Percentiles rank a stretch among this genome's conserved stretches.
Conservation (phyloP, 2,888 invertebrate species). For the Leistus spinibarbis region DNA sequence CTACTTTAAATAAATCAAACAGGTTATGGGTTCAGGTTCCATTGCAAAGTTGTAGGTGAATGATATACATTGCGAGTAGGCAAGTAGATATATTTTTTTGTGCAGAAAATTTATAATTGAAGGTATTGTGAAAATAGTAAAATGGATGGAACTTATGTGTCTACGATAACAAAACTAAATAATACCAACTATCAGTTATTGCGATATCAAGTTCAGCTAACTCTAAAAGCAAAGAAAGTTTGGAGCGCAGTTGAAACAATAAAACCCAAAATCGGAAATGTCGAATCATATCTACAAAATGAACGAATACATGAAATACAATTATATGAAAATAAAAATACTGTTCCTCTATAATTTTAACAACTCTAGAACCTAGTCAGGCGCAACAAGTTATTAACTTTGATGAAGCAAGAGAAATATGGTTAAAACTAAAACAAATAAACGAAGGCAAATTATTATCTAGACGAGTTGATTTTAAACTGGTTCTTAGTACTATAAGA, state of each 20-base stretch:
- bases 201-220: constrained; percentile 5
- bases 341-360: background rate
- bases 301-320: constrained; percentile 1
- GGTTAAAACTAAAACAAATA: constrained; percentile 13
- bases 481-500: constrained; percentile 17
- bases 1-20: too few relatives aligned
- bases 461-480: constrained; percentile 5
- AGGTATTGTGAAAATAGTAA: too few relatives aligned
- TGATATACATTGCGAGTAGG: too few relatives aligned
- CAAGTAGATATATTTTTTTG: too few relatives aligned
- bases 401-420: constrained; percentile 15
- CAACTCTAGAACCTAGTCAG: constrained; percentile 16
- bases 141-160: too few relatives aligned
- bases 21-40: too few relatives aligned
- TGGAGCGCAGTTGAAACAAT: background rate
- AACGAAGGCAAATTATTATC: constrained; percentile 12
- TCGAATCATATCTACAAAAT: background rate
- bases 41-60: too few relatives aligned
- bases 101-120: too few relatives aligned
- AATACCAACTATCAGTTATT: constrained; percentile 9
- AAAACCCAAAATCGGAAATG: too few relatives aligned
- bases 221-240: constrained; percentile 11
- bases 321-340: constrained; percentile 14
- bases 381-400: constrained; percentile 16
- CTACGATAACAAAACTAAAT: constrained; percentile 6